Base-by-base conservation (phyloP, 2,113 vertebrate genomes). In the Equus quagga region DNA sequence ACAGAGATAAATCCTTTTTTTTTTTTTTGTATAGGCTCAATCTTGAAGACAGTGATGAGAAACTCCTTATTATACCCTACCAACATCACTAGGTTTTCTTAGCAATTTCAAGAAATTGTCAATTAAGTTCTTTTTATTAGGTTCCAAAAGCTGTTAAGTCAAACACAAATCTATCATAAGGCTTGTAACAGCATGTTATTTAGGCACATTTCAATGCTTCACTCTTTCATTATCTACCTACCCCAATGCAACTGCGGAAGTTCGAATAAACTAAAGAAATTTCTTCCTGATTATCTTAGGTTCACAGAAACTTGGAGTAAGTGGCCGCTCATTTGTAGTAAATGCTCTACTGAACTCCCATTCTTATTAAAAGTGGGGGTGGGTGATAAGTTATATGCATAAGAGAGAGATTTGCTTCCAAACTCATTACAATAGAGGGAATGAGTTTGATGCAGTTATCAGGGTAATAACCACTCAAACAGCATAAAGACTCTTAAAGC, bases 41-140 rank as follows among this genome's bases (percentile, higher is more conserved):
- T 99, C 99, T 99, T 98, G 98, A 99, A 99, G 99, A 99, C 99
- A 99, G 99, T 99, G 99, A 99, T 99, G 99, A 99, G 99, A 99
- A 99, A 99, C 98, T 99, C 99, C 99, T 99, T 99, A 99, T 99
- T 99, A 99, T 99, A 99, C 98, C 98, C 99, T 98, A 99, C 98
- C 98, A 99, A 99, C 99, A 99, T 99, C 99, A 99, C 98, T 98
- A 98, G 98, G 98, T 99, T 99, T 99, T 99, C 99, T 99, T 99
- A 99, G 99, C 99, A 99, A 99, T 99, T 99, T 99, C 99, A 98
- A 99, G 99, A 99, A 99, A 99, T 99, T 99, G 99, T 99, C 99
- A 99, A 99, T 99, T 99, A 99, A 99, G 99, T 99, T 99, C 99
- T 99, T 99, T 99, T 99, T 99, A 99, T 99, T 99, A 99, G 99